Percentiles rank a stretch among this genome's conserved stretches.
Evolutionary conservation across 1,140 invertebrate genomes (phyloP).

Genomic region (Caenorhabditis latens): DNA sequence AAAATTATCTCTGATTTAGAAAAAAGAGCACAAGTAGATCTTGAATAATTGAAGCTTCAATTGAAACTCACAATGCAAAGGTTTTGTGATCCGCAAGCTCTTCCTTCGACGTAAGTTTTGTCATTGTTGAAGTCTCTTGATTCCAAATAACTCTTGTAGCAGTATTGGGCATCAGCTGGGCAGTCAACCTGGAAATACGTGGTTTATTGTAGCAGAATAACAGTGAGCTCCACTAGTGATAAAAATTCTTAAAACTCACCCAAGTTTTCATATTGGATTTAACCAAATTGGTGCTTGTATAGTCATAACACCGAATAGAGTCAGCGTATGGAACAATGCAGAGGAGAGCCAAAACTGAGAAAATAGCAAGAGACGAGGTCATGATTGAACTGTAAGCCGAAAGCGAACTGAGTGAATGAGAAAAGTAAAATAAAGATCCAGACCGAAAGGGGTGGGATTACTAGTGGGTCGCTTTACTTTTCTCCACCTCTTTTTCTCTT

Average conservation of each 20-base stretch:
- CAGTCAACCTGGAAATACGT: constrained; percentile 45
- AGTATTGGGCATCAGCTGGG: constrained; percentile 53
- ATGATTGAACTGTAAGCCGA: not conserved
- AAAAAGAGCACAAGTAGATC: not conserved
- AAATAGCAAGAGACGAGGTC: constrained; percentile 31
- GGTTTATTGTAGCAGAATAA: not conserved
- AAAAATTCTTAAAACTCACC: constrained; percentile 26
- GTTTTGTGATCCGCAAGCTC: constrained; percentile 53
- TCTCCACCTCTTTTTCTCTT: constrained; percentile 32
- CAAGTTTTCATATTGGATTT: constrained; percentile 33
- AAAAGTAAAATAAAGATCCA: constrained; percentile 48
- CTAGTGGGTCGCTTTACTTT: not conserved
- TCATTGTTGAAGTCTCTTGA: constrained; percentile 42
- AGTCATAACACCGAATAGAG: constrained; percentile 49
- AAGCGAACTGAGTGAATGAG: not conserved
- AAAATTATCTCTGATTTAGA: not conserved
- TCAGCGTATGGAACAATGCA: constrained; percentile 29
- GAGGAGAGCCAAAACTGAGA: constrained; percentile 23
- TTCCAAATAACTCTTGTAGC: constrained; percentile 57
- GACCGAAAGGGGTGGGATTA: constrained; percentile 41
- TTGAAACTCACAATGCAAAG: constrained; percentile 46
- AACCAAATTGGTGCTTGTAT: constrained; percentile 29
- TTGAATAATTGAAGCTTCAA: too few species aligned
- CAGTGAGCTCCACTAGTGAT: too few species aligned
- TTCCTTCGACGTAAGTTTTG: constrained; percentile 42